Percentiles rank a stretch among this genome's conserved stretches.
Conservation (phyloP, 2,113 vertebrate species). For the Myiozetetes cayanensis region DNA sequence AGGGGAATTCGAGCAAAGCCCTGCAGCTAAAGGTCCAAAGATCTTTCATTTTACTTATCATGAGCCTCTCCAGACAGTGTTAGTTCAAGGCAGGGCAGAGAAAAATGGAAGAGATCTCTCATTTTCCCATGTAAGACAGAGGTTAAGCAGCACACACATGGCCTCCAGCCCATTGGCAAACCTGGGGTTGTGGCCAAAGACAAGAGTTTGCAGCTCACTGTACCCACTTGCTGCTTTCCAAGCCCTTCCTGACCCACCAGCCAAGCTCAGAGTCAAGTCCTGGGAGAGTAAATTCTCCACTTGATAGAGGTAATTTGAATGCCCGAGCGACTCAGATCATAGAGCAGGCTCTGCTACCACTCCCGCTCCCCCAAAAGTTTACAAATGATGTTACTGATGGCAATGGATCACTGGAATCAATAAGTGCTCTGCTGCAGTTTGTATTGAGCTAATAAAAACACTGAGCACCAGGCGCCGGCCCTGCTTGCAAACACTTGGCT, state of each 20-base stretch:
- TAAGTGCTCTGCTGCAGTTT: slow-evolving; percentile 12
- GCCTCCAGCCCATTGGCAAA: background rate
- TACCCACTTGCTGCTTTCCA: background rate
- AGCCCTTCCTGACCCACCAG: background rate
- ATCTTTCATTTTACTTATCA: background rate
- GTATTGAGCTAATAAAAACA: slow-evolving; percentile 47
- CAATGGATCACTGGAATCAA: slow-evolving; percentile 43
- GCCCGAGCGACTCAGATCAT: background rate
- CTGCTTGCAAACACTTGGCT: background rate
- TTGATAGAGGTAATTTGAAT: background rate
- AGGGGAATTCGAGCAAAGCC: background rate
- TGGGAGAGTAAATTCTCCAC: background rate
- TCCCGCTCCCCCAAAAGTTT: slow-evolving; percentile 44
- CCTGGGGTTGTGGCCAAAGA: background rate
- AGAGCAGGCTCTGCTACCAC: background rate
- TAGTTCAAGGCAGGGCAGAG: background rate
- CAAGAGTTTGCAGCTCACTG: background rate
- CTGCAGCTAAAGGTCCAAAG: background rate
- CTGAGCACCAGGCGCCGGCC: background rate
- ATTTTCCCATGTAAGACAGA: background rate
- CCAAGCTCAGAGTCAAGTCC: background rate
- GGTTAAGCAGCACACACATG: background rate
- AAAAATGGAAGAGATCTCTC: background rate
- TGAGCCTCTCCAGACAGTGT: background rate
- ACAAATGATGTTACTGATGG: slow-evolving; percentile 40